Evolutionary conservation across 2,888 invertebrate species (phyloP).

Genomic region (Trimorus sp.): DNA sequence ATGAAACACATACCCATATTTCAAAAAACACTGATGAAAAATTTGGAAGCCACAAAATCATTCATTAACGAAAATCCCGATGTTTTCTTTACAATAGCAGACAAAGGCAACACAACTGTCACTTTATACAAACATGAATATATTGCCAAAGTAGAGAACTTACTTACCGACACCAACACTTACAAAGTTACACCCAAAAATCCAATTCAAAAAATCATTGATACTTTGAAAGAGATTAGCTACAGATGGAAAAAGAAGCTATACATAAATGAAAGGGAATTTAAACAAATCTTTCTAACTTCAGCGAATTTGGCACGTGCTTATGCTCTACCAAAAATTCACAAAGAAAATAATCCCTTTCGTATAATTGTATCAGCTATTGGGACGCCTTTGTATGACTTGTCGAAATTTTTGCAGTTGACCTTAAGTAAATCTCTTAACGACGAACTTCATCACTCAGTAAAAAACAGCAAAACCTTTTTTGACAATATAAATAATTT

Average conservation of each 20-base stretch:
- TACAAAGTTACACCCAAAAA: neutral
- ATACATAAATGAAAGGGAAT: too few relatives aligned
- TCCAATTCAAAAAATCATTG: neutral
- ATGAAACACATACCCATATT: neutral
- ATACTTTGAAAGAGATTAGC: neutral
- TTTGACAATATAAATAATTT: neutral
- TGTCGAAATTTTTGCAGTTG: too few relatives aligned
- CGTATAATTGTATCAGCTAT: neutral
- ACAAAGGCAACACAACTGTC: neutral
- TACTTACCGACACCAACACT: neutral
- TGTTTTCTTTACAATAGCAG: neutral
- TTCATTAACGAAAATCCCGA: neutral
- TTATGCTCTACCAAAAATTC: too few relatives aligned
- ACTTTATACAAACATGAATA: neutral
- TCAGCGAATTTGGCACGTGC: neutral
- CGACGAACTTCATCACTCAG: neutral
- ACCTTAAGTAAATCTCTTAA: neutral
- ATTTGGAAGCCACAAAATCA: neutral
- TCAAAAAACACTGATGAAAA: neutral
- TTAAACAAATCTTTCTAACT: neutral
- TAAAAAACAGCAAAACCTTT: neutral
- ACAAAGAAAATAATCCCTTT: neutral
- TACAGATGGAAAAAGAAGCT: neutral
- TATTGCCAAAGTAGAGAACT: neutral
- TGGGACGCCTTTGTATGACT: neutral